Percentiles rank a stretch among this genome's conserved stretches.
Conservation (phyloP, 2,113 vertebrate genomes). For the Corythornis cristatus region DNA sequence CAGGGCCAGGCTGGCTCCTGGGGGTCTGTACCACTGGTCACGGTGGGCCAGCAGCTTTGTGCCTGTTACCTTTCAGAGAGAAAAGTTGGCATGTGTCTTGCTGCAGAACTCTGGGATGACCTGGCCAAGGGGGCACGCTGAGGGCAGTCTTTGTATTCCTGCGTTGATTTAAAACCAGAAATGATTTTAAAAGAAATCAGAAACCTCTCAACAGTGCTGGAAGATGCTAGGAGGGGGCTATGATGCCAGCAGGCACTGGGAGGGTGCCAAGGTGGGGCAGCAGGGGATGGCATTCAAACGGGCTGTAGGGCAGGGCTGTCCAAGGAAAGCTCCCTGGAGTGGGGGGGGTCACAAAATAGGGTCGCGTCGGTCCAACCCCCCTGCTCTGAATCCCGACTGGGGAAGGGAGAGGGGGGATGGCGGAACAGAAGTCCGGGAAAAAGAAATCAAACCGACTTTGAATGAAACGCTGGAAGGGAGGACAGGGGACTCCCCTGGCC, state of each 20-base stretch:
- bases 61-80: background rate
- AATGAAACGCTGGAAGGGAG: background rate
- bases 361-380: background rate
- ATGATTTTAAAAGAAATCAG: background rate
- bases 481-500: too few species aligned
- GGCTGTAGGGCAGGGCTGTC: background rate
- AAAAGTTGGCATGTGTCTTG: accelerated
- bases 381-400: accelerated
- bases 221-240: too few species aligned
- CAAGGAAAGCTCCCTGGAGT: background rate
- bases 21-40: accelerated
- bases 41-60: accelerated
- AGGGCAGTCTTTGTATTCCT: background rate
- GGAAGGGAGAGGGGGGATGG: accelerated
- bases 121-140: accelerated
- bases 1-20: background rate
- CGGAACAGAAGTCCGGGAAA: background rate
- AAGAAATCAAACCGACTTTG: background rate
- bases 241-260: background rate
- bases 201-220: background rate
- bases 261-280: too few species aligned
- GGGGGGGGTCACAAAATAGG: accelerated
- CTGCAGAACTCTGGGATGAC: background rate
- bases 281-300: too few species aligned
- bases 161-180: background rate